Evolutionary conservation across 2,888 invertebrate genomes (phyloP).

Genomic region (Hipparchia semele): DNA sequence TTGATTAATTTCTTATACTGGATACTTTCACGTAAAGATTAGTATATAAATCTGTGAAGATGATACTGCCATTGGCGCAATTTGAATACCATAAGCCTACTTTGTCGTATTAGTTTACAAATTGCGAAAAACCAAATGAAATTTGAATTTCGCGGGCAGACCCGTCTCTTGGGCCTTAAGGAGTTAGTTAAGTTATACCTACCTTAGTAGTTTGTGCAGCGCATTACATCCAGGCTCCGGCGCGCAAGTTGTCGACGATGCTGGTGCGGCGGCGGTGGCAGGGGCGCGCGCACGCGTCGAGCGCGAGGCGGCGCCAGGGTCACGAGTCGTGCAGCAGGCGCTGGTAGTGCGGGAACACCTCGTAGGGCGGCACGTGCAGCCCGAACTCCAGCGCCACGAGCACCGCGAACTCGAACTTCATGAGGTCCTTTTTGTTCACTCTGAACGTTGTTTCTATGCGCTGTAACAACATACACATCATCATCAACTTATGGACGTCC

Average conservation of each 20-base stretch:
- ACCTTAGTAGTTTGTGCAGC: conserved; percentile 54
- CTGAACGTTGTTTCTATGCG: conserved; percentile 96
- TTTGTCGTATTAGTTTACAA: no score
- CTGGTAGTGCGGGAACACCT: conserved; percentile 97
- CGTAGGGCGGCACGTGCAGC: conserved; percentile 94
- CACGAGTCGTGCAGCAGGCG: conserved; percentile 96
- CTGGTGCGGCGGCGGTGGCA: conserved; percentile 61
- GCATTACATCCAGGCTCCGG: conserved; percentile 79
- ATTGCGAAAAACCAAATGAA: no score
- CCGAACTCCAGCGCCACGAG: conserved; percentile 97
- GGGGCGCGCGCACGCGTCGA: conserved; percentile 33
- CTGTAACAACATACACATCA: conserved; percentile 67
- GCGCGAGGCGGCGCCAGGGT: conserved; percentile 75
- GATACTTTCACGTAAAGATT: no score
- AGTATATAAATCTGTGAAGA: no score
- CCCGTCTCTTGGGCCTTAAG: no score
- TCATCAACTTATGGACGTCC: no score
- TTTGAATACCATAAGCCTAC: no score
- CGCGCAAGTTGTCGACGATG: conserved; percentile 64
- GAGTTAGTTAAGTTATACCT: no score
- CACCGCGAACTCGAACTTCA: conserved; percentile 96
- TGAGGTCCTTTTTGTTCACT: conserved; percentile 93
- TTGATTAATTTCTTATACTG: no score
- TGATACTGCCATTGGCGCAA: no score
- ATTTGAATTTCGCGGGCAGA: no score